Base-by-base conservation (phyloP, 2,888 invertebrate species). In the Cerastoderma edule region DNA sequence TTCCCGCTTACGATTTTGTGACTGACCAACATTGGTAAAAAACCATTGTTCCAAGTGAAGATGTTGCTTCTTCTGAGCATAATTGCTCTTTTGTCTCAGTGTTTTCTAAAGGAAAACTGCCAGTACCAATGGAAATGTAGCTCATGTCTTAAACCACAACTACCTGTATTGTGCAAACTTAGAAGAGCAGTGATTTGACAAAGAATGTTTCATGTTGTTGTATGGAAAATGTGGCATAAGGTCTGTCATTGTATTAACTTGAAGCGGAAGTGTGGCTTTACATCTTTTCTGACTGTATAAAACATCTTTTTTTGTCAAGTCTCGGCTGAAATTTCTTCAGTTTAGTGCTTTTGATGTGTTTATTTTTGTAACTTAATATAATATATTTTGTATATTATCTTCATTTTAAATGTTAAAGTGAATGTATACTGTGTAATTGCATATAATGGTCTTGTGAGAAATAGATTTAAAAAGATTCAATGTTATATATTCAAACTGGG, bases 321-420 rank as follows among this genome's bases (percentile, higher is more conserved):
- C n/a, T n/a, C n/a, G n/a, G n/a, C n/a, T n/a, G n/a, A n/a, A 28
- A 30, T 32, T 28, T 6, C n/a, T 24, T 56, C 27, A 27, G 28
- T 56, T 28, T 6, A 24, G 27, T 56, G 56, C 56, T 56, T 56
- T 56, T 56, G 56, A 56, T 56, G 56, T 56, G 56, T 56, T 56
- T 56, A 56, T 56, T 56, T 56, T 56, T 56, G 56, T 56, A n/a
- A n/a, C n/a, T n/a, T n/a, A n/a, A n/a, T 56, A 56, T 32, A 32
- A 56, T 56, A 56, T 56, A 56, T n/a, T 56, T 56, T 56, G 56
- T 56, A 56, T 56, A 56, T 56, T 32, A n/a, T 56, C 32, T 30
- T 24, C 3, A 24, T 56, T 56, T 56, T 56, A 56, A 56, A 56
- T n/a, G 56, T 56, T 56, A 30, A 56, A 56, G 30, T 56, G 32